Conservation (phyloP, 2,797 vertebrate species). For the Acanthornis magna region DNA sequence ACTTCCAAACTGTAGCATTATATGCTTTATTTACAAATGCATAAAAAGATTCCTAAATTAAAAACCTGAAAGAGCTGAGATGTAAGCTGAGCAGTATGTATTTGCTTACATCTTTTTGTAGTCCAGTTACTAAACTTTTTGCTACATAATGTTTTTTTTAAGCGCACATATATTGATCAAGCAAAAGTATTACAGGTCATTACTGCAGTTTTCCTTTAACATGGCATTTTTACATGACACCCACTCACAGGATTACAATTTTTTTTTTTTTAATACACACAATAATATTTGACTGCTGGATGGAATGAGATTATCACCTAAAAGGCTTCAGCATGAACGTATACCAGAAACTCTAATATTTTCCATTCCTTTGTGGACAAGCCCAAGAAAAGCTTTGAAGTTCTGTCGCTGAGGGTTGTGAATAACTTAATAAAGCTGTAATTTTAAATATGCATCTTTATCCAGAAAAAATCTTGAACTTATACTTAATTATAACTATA, state of each 20-base stretch:
- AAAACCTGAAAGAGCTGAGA: not conserved
- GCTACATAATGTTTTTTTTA: conserved; percentile 12
- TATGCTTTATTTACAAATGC: not conserved
- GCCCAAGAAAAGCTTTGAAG: not conserved
- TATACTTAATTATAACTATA: not conserved
- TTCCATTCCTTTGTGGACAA: not conserved
- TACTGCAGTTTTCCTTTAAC: conserved; percentile 45
- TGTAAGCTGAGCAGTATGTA: not conserved
- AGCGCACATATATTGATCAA: conserved; percentile 37
- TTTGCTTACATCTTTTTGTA: not conserved
- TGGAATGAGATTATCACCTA: conserved; percentile 54
- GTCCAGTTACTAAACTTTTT: not conserved
- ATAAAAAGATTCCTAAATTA: not conserved
- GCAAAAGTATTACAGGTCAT: conserved; percentile 47
- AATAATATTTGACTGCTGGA: conserved; percentile 57
- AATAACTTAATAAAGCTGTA: conserved; percentile 17
- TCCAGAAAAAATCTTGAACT: not conserved
- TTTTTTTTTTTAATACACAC: conserved; percentile 39
- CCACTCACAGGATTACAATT: conserved; percentile 29
- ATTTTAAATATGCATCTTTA: not conserved
- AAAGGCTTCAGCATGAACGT: not conserved
- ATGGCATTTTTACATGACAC: conserved; percentile 40
- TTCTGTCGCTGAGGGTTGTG: not conserved
- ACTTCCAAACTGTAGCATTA: not conserved
- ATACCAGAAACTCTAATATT: not conserved